Evolutionary conservation across 2,888 invertebrate species (phyloP).

Genomic region (Anagyrus pseudococci): DNA sequence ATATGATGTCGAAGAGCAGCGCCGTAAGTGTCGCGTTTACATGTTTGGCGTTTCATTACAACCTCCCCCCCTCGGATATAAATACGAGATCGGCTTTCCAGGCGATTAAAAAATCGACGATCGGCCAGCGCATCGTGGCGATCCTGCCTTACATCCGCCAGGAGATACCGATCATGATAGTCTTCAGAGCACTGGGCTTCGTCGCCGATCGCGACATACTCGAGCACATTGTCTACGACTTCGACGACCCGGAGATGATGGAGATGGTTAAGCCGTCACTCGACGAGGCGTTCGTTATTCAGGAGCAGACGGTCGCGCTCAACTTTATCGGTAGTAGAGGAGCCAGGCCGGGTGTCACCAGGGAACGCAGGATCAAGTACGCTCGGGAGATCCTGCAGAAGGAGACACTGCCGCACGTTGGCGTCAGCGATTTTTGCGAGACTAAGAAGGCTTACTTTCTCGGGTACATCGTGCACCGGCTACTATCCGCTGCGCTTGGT

Average conservation of each 20-base stretch:
- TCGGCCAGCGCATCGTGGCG: slow-evolving; percentile 97
- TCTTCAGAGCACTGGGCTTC: slow-evolving; percentile 97
- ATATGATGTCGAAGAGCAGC: slow-evolving; percentile 99
- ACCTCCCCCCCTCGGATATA: neutral
- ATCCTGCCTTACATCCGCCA: slow-evolving; percentile 98
- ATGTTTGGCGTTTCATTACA: neutral
- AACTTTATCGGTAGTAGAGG: slow-evolving; percentile 99
- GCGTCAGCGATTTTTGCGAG: slow-evolving; percentile 99
- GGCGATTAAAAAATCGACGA: slow-evolving; percentile 96
- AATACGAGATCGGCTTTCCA: slow-evolving; percentile 12
- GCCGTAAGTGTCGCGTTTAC: slow-evolving; percentile 60
- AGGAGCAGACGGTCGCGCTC: slow-evolving; percentile 97
- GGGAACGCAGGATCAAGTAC: slow-evolving; percentile 98
- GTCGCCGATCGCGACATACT: slow-evolving; percentile 99
- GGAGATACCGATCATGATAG: slow-evolving; percentile 99
- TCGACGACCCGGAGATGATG: slow-evolving; percentile 99
- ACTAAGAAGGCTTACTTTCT: slow-evolving; percentile 99
- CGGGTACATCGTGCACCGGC: slow-evolving; percentile 98
- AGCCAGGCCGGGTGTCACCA: slow-evolving; percentile 96
- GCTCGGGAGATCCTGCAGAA: slow-evolving; percentile 99
- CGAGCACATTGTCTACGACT: slow-evolving; percentile 99
- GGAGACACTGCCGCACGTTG: slow-evolving; percentile 99
- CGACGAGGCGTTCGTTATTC: slow-evolving; percentile 99
- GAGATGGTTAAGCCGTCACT: slow-evolving; percentile 99
- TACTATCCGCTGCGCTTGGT: slow-evolving; percentile 91